A percentile compares a stretch with the other conserved stretches of the same genome.
Conservation (phyloP, 2,113 vertebrate genomes). For the Strigops habroptila region DNA sequence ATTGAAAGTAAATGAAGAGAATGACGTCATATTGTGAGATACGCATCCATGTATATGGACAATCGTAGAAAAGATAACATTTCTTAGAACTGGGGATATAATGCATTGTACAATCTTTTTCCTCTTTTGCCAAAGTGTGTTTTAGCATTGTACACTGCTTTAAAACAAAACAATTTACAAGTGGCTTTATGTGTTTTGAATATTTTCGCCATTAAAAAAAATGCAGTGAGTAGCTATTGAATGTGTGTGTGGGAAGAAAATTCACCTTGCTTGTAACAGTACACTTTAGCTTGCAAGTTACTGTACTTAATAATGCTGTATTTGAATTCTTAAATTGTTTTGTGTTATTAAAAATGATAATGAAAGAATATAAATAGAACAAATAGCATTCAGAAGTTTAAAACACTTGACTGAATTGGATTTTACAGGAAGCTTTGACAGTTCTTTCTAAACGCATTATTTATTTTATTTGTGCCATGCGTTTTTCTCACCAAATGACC, state of each 20-base stretch:
- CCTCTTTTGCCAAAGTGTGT: slow-evolving; percentile 74
- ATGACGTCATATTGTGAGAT: slow-evolving; percentile 35
- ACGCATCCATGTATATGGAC: slow-evolving; percentile 52
- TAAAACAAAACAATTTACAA: slow-evolving; percentile 66
- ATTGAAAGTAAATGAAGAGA: slow-evolving; percentile 20
- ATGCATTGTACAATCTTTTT: slow-evolving; percentile 78
- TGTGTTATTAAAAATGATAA: slow-evolving; percentile 54
- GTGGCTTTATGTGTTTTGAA: slow-evolving; percentile 71
- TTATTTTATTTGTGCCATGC: slow-evolving; percentile 84
- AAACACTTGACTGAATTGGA: slow-evolving; percentile 84
- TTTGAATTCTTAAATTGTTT: slow-evolving; percentile 67
- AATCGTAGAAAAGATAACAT: slow-evolving; percentile 57
- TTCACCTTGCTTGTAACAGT: slow-evolving; percentile 77
- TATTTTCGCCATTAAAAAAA: slow-evolving; percentile 75
- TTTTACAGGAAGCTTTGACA: slow-evolving; percentile 81
- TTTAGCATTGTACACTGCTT: slow-evolving; percentile 67
- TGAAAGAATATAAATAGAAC: slow-evolving; percentile 76
- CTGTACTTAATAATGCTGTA: slow-evolving; percentile 72
- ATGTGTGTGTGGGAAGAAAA: slow-evolving; percentile 48
- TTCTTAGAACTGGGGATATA: slow-evolving; percentile 69
- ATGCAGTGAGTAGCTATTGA: slow-evolving; percentile 74
- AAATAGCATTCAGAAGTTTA: slow-evolving; percentile 70
- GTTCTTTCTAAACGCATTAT: slow-evolving; percentile 77
- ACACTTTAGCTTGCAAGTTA: slow-evolving; percentile 84
- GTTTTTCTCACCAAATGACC: slow-evolving; percentile 91